Evolutionary conservation across 2,113 vertebrate genomes (phyloP).

Genomic region (Casuarius casuarius): DNA sequence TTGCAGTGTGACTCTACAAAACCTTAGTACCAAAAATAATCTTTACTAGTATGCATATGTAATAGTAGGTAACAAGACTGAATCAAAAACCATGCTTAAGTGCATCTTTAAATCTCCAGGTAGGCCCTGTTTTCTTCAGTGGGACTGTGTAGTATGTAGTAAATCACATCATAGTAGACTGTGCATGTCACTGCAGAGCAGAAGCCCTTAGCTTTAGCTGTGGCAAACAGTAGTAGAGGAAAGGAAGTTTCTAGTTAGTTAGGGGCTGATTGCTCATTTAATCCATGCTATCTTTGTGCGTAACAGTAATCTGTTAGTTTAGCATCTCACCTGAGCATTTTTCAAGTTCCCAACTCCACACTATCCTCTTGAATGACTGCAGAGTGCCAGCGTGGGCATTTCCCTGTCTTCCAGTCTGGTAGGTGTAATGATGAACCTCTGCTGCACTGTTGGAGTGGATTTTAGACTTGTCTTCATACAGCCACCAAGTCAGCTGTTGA

Average conservation of each 20-base stretch:
- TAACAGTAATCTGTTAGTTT: not conserved
- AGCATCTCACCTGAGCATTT: not conserved
- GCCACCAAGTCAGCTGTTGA: not conserved
- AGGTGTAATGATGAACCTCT: not conserved
- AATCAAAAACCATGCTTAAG: not conserved
- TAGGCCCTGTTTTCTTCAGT: not conserved
- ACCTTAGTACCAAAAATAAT: not conserved
- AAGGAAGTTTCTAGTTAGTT: not conserved
- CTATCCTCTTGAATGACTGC: fast-evolving
- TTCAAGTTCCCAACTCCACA: not conserved
- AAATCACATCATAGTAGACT: not conserved
- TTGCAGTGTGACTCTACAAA: not conserved
- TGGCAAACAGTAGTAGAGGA: not conserved
- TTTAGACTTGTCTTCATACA: not conserved
- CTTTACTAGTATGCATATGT: not conserved
- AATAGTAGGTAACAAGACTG: not conserved
- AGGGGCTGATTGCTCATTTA: not conserved
- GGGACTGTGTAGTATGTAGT: not conserved
- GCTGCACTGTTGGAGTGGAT: not conserved
- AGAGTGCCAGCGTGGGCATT: not conserved
- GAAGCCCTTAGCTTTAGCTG: not conserved
- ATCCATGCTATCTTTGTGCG: not conserved
- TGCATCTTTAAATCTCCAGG: not conserved
- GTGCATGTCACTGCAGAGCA: not conserved
- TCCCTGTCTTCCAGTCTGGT: not conserved